Evolutionary conservation across 1,140 invertebrate species (phyloP).

Genomic region (Ladona fulva): DNA sequence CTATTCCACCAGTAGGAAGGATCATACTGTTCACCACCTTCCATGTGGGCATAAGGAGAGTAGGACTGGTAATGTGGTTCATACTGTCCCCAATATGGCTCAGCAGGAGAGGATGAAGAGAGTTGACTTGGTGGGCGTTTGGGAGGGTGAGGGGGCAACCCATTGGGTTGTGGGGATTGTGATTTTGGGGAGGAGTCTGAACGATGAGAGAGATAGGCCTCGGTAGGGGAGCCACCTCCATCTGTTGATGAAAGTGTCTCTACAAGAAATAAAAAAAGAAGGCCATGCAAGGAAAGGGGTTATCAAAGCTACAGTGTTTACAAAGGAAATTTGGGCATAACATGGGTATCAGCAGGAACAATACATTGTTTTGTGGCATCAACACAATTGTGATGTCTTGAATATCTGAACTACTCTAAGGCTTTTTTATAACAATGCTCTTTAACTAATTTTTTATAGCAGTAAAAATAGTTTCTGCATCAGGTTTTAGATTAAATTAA

Average conservation of each 20-base stretch:
- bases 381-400: too few relatives aligned
- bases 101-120: constrained; percentile 13
- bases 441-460: too few relatives aligned
- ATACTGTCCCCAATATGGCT: background rate
- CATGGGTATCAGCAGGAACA: too few relatives aligned
- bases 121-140: constrained; percentile 10
- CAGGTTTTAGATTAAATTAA: too few relatives aligned
- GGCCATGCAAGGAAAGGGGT: background rate
- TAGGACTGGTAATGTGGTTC: constrained; percentile 9
- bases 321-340: too few relatives aligned
- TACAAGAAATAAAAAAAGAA: constrained; percentile 20
- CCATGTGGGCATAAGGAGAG: background rate
- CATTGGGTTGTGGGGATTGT: background rate
- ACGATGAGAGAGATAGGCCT: background rate
- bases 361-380: too few relatives aligned
- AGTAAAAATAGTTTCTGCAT: too few relatives aligned
- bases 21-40: constrained; percentile 27
- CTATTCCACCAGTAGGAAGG: constrained; percentile 29
- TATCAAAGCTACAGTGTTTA: background rate
- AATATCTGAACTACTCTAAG: too few relatives aligned
- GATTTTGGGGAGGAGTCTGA: background rate
- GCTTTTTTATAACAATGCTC: too few relatives aligned
- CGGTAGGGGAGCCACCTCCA: constrained; percentile 18
- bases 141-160: background rate
- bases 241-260: constrained; percentile 17